Evolutionary conservation across 2,113 vertebrate genomes (phyloP), one percentile per base, ranked within the genome.

Genomic region (Lepus timidus): DNA sequence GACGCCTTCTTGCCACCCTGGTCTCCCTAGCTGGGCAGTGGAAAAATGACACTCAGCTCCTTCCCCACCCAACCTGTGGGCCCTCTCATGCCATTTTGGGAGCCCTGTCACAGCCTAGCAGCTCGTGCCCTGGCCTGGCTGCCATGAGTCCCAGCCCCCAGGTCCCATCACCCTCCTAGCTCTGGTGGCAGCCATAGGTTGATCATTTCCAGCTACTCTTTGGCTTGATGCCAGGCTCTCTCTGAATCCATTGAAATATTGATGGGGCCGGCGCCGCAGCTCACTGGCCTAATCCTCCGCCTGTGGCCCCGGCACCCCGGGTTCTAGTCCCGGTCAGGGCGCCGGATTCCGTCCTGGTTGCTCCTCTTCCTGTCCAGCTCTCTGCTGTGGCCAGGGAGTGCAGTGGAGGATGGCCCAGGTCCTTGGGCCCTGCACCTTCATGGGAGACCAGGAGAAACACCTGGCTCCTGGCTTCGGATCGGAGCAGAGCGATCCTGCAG

Each of bases 41-140:
- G 22, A 29, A 22, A 22, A 0, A 25, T 9, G 52, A 9, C 3
- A 1, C 33, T 31, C 65, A 44, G 12, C 49, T 10, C 11, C 39
- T 6, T 23, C 31, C 1, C 16, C 14, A 1, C 2, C 6, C 0
- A 0, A 11, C 55, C 80, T 16, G 1, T 0, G 2, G 27, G 16
- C 3, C 25, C 4, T 76, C 14, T 9, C n/a, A 23, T 33, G 10
- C 29, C 62, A 51, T 2, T 9, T 16, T 68, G 1, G 16, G 0
- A 20, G 0, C 33, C 44, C 23, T 13, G 6, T 51, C 82, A 29
- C 22, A 4, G 61, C 6, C 29, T 9, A 14, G 9, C 29, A 22
- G n/a, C 36, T 58, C 81, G 9, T n/a, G 39, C 19, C 29, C 23
- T 36, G 31, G 22, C 68, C 94, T 33, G 33, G 31, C 33, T 33